Conservation (phyloP, 2,113 vertebrate species). For the Thalassoma bifasciatum region DNA sequence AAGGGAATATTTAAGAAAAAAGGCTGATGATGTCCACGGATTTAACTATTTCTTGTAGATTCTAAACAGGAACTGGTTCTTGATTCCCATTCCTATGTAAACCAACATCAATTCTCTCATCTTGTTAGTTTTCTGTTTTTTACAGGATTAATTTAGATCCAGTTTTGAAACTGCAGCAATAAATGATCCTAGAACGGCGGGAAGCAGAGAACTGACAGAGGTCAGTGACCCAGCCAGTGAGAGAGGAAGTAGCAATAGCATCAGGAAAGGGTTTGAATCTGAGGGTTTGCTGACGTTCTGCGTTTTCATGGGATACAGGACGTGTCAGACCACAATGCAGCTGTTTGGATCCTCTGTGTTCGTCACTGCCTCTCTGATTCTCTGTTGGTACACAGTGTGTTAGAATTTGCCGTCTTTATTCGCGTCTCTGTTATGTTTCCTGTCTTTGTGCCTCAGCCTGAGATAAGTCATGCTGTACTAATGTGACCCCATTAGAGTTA, state of each 20-base stretch:
- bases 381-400: constrained; percentile 24
- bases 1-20: too few species aligned
- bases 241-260: constrained; percentile 35
- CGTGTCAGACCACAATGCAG: constrained; percentile 27
- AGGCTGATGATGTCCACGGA: too few species aligned
- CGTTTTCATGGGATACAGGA: constrained; percentile 54
- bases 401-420: constrained; percentile 13
- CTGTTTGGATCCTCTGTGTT: constrained; percentile 21
- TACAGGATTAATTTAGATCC: too few species aligned
- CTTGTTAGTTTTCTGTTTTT: too few species aligned
- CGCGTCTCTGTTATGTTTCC: constrained; percentile 15
- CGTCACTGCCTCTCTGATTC: constrained; percentile 15
- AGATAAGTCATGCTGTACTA: not conserved
- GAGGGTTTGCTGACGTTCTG: constrained; percentile 43
- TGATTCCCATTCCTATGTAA: too few species aligned
- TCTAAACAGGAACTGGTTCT: too few species aligned
- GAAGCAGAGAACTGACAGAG: not conserved
- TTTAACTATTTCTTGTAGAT: too few species aligned
- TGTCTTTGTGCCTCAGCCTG: constrained; percentile 3
- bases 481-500: constrained; percentile 17
- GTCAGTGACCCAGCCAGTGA: constrained; percentile 12
- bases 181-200: not conserved
- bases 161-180: not conserved
- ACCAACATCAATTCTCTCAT: too few species aligned
- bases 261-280: constrained; percentile 32